phyloP scores from a whole-genome alignment of 2,797 vertebrate genomes.

The Aplochiton taeniatus region DNA sequence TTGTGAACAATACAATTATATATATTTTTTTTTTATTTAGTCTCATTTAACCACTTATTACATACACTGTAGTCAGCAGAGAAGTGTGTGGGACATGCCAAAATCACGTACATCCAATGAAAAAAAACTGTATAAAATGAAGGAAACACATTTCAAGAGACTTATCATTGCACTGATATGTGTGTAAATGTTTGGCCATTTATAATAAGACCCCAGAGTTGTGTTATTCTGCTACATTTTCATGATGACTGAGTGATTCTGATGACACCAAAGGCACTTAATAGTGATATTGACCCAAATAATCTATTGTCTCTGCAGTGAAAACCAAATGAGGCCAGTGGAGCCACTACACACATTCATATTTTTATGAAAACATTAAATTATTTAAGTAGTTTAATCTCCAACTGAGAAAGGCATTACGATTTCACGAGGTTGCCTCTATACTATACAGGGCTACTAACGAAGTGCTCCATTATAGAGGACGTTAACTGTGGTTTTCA shows the following conservation, averaged over 20 bases:
- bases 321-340: not conserved
- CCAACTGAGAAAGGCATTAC: conserved; percentile 16
- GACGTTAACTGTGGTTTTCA: conserved; percentile 8
- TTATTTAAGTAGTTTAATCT: conserved; percentile 21
- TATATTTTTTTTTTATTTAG: too few relatives aligned
- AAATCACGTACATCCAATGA: conserved; percentile 20
- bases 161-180: conserved; percentile 25
- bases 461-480: not conserved
- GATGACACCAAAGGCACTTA: too few relatives aligned
- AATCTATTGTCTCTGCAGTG: too few relatives aligned
- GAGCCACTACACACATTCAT: conserved; percentile 3
- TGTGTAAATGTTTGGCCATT: conserved; percentile 21
- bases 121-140: conserved; percentile 26
- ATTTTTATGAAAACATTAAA: conserved; percentile 20
- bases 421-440: conserved; percentile 11
- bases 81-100: conserved; percentile 24
- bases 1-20: too few relatives aligned
- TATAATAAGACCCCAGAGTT: too few relatives aligned
- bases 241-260: too few relatives aligned
- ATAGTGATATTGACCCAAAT: too few relatives aligned
- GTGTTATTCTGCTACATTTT: too few relatives aligned
- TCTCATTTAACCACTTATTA: conserved; percentile 12
- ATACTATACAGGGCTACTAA: not conserved
- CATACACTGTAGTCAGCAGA: conserved; percentile 18
- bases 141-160: conserved; percentile 22